Percentiles rank a stretch among this genome's conserved stretches.
phyloP scores from a whole-genome alignment of 2,113 vertebrate genomes.

The Triplophysa dalaica region DNA sequence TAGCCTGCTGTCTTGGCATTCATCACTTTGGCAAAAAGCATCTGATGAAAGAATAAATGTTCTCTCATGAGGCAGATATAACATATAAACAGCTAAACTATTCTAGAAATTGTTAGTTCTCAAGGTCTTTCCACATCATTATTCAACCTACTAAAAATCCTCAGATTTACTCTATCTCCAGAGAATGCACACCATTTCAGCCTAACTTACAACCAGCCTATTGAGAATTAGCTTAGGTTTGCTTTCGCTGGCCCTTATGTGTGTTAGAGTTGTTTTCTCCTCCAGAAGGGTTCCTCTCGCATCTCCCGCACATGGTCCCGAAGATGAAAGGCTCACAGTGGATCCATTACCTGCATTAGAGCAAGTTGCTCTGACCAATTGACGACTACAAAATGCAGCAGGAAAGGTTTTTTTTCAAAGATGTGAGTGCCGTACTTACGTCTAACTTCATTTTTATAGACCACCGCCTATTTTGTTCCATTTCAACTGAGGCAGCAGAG shows the following conservation, averaged over 20 bases:
- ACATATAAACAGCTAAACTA: not conserved
- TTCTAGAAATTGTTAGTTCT: not conserved
- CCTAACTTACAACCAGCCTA: slow-evolving; percentile 39
- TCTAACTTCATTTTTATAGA: slow-evolving; percentile 89
- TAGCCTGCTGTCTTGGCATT: not conserved
- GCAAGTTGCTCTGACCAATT: slow-evolving; percentile 82
- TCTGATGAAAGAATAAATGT: not conserved
- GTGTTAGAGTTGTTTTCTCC: slow-evolving; percentile 69
- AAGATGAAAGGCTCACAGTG: slow-evolving; percentile 94
- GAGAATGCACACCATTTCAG: slow-evolving; percentile 27
- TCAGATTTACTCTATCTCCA: slow-evolving; percentile 24
- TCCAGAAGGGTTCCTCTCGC: slow-evolving; percentile 70
- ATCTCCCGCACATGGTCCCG: slow-evolving; percentile 74
- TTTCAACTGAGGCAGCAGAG: slow-evolving; percentile 82
- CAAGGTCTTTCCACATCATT: not conserved
- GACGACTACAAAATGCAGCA: slow-evolving; percentile 89
- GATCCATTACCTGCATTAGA: slow-evolving; percentile 95
- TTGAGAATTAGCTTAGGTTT: slow-evolving; percentile 66
- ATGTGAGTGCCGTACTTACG: slow-evolving; percentile 93
- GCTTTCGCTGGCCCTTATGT: slow-evolving; percentile 73
- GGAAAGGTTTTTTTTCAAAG: slow-evolving; percentile 86
- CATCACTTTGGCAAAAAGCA: not conserved
- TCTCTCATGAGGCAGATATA: not conserved
- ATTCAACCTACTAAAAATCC: slow-evolving; percentile 43
- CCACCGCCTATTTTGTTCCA: slow-evolving; percentile 87